Evolutionary conservation across 2,113 vertebrate genomes (phyloP), one percentile per base, ranked within the genome.

Genomic region (Oreotrochilus melanogaster): DNA sequence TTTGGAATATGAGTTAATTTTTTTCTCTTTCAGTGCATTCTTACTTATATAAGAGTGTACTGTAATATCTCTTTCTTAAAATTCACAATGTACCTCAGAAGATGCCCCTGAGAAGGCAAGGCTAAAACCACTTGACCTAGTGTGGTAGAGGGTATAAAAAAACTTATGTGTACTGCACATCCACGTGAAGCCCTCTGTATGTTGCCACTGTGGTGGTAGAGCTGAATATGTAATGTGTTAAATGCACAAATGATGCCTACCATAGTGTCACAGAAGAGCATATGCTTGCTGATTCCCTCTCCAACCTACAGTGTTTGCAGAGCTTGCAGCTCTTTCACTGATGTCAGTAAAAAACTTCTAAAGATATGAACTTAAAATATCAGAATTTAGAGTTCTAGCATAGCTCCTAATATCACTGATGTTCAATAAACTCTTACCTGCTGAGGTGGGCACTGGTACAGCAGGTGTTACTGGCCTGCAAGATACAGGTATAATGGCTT

Each of bases 401-500:
- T 18, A 60, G 48, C 24, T 78, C 11, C 28, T 70, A 50, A 13
- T 45, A 48, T 50, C 54, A 12, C 39, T 39, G 47, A 43, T 65
- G 27, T 45, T 57, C 6, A 4, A 43, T 45, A 57, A 90, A 37
- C 60, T 69, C 97, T 98, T 92, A 98, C 98, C 86, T 86, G 76
- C 89, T 79, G 92, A 42, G 7, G 96, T 98, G 73, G 96, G 53
- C 1, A 42, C 75, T 54, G 93, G 82, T 31, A 96, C 94, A 12
- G 97, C 96, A 16, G 98, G 93, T 21, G 97, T 97, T n/a, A 97
- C 89, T 10, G 98, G 96, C 3, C 79, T 98, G 89, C 99, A 99
- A 47, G 98, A 97, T 4, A 94, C 95, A 6, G 98, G 98, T 95
- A 99, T 99, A 2, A 98, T 96, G 4, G 99, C 99, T 94, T 99